phyloP scores from a whole-genome alignment of 2,113 vertebrate species.

The Eubucco bourcierii region DNA sequence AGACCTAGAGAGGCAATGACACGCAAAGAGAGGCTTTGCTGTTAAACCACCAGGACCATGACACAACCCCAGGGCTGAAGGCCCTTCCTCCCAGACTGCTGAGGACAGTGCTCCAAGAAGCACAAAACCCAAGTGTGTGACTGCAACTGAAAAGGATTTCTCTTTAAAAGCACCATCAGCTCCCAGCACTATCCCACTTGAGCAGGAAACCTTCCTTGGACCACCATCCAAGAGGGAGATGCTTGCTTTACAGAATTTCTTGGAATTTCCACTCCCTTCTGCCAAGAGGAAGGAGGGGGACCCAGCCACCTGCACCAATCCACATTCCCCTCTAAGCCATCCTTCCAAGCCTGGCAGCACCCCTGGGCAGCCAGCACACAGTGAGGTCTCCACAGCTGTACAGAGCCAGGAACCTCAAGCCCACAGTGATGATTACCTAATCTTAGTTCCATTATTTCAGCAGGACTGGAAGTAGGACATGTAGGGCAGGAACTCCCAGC shows the following conservation, averaged over 20 bases:
- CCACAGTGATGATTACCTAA: not conserved
- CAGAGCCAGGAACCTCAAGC: not conserved
- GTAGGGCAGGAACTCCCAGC: not conserved
- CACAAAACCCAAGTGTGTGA: accelerated
- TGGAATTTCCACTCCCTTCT: not conserved
- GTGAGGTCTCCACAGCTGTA: not conserved
- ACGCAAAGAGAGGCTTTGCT: not conserved
- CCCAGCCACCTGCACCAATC: not conserved
- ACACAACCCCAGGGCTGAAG: not conserved
- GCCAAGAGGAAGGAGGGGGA: not conserved
- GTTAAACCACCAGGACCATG: not conserved
- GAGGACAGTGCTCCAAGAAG: not conserved
- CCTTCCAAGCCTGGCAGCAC: not conserved
- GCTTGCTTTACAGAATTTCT: not conserved
- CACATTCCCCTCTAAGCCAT: not conserved
- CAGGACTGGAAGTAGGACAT: not conserved
- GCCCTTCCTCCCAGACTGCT: not conserved
- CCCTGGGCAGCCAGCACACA: accelerated
- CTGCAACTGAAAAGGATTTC: not conserved
- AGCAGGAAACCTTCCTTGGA: not conserved
- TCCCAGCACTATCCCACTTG: not conserved
- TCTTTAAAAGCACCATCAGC: not conserved
- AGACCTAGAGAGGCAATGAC: not conserved
- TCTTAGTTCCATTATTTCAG: slow-evolving; percentile 59
- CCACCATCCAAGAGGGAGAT: not conserved